phyloP scores from a whole-genome alignment of 2,797 vertebrate genomes.

The Chelonia mydas region DNA sequence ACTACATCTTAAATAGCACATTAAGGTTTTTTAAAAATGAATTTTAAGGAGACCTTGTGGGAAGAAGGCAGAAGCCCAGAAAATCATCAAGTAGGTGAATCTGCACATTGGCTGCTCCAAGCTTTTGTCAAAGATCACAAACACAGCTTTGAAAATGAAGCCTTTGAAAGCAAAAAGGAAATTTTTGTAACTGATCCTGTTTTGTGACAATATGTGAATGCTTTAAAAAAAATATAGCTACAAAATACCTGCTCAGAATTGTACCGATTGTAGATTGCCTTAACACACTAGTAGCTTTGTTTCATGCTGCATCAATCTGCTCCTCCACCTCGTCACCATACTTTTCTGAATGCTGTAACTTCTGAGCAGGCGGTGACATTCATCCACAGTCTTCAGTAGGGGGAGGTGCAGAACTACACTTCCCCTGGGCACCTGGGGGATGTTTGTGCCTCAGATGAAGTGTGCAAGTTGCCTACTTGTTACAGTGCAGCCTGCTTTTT shows the following conservation, averaged over 20 bases:
- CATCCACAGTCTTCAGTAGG: background rate
- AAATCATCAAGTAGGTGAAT: background rate
- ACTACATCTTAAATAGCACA: background rate
- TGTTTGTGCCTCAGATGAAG: background rate
- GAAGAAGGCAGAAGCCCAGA: background rate
- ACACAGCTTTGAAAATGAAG: background rate
- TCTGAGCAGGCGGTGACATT: background rate
- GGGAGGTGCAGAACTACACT: background rate
- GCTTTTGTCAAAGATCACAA: background rate
- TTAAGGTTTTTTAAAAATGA: background rate
- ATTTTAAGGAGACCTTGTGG: background rate
- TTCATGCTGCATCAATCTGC: background rate
- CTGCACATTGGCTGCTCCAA: background rate
- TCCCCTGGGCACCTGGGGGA: background rate
- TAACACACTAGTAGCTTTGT: background rate
- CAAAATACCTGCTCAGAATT: background rate
- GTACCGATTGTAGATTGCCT: background rate
- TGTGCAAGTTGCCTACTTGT: background rate
- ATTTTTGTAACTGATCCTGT: background rate
- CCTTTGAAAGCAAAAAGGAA: background rate
- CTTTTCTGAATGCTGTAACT: background rate
- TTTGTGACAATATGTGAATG: background rate
- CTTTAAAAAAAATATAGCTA: background rate
- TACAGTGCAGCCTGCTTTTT: background rate
- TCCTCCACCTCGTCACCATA: background rate